Conservation (phyloP, 2,888 invertebrate species). For the Xestia c-nigrum region DNA sequence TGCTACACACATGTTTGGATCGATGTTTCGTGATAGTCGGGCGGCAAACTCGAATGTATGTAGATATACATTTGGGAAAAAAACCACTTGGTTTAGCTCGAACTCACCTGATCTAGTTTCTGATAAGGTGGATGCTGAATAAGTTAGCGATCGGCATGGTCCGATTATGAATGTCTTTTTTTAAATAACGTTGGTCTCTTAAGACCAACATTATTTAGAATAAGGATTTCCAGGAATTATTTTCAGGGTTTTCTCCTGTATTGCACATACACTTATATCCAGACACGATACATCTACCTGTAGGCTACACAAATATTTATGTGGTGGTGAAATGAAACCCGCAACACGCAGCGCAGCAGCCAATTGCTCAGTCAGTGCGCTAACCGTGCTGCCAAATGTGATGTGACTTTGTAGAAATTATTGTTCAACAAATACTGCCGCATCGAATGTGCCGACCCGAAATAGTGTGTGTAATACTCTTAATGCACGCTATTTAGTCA, state of each 20-base stretch:
- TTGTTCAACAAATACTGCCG: neutral
- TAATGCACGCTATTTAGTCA: slow-evolving; percentile 44
- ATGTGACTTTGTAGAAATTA: no score
- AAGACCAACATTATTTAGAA: no score
- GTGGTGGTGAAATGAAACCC: neutral
- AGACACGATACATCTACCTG: neutral
- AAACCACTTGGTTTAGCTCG: neutral
- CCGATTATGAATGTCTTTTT: neutral
- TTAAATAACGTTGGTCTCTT: neutral
- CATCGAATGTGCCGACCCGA: neutral
- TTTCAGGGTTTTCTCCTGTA: neutral
- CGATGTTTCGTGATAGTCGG: neutral
- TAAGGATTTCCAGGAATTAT: no score
- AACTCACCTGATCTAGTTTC: neutral
- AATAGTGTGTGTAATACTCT: slow-evolving; percentile 9
- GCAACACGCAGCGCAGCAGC: neutral
- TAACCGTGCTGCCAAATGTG: neutral
- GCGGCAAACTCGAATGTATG: neutral
- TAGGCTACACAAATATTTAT: neutral
- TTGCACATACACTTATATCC: neutral
- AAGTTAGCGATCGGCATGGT: neutral
- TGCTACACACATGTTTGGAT: neutral
- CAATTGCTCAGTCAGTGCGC: neutral
- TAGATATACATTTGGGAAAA: neutral
- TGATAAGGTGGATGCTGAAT: neutral